Conservation (phyloP, 92 coral and sea anemone genomes). For the Parazoanthus atlanticus region DNA sequence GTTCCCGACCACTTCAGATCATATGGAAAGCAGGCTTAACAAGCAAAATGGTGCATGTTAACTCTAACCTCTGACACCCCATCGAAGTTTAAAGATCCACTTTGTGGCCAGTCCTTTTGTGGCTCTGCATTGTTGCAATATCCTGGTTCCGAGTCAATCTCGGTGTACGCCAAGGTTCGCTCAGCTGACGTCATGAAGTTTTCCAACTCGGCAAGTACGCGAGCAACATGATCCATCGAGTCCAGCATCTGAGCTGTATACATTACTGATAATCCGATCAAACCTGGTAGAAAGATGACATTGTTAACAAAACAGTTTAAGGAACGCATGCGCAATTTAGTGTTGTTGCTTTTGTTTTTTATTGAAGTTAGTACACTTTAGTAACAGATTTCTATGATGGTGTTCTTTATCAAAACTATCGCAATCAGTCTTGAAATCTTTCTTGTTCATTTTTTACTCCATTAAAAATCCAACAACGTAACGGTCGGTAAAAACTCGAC, state of each 20-base stretch:
- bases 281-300: conserved; percentile 1
- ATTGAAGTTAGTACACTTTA: no score
- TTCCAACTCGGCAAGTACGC: not conserved
- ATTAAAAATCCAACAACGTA: no score
- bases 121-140: not conserved
- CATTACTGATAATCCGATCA: conserved; percentile 18
- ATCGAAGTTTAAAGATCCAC: conserved; percentile 2
- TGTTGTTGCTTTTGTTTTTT: no score
- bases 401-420: no score
- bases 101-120: conserved; percentile 21
- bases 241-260: conserved; percentile 22
- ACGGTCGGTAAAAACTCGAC: no score
- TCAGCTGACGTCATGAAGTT: conserved; percentile 29
- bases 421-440: no score
- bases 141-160: conserved; percentile 21
- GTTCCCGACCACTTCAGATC: no score
- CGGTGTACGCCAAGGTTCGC: not conserved
- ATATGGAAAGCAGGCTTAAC: no score
- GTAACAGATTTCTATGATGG: no score
- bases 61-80: conserved; percentile 8
- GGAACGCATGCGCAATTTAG: not conserved
- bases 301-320: not conserved
- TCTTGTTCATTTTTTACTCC: no score
- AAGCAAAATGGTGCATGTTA: not conserved
- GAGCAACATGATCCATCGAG: conserved; percentile 15